Evolutionary conservation across 2,888 invertebrate species (phyloP), one percentile per base, ranked within the genome.

Genomic region (Tridacna crocea): DNA sequence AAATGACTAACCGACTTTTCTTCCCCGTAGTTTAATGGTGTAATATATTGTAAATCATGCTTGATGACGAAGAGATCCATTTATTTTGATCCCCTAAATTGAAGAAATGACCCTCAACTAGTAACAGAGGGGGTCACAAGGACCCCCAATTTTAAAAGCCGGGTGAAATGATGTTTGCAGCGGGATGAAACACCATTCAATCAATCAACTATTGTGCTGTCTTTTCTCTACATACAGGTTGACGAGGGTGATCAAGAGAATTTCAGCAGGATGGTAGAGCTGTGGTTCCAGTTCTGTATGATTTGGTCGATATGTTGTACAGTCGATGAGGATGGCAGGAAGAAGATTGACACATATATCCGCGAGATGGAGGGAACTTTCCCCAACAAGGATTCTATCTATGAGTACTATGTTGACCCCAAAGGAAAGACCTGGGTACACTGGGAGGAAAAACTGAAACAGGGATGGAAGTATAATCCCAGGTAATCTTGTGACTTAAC

Each of bases 371-470:
- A 94, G 82, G 94, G 94, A 19, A 93, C 94, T 4, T 98, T 97
- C 95, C 98, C 98, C 0, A 95, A 98, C 66, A 97, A 97, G 92
- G 98, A 98, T 92, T 97, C 97, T 0, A 96, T 98, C 13, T 98
- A 97, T 94, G 98, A 98, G 94, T 98, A 98, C 94, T 97, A 95
- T 93, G 97, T 98, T n/a, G 97, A 98, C 91, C 96, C 96, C 58
- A 95, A 96, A 83, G 95, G 96, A 84, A 95, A 96, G 47, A 95
- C 95, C 80, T 97, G 97, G 95, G 95, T 96, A 73, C 96, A 96
- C 24, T 98, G 98, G 98, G 97, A 97, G 89, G 97, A 97, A 79
- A 96, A 96, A 93, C 95, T 98, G 86, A 96, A 96, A 0, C 96
- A 96, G 75, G 96, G 95, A 79, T 98, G 98, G 98, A 96, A 95